Percentiles rank a stretch among this genome's conserved stretches.
These are phyloP conservation scores for Malaclemys terrapin DNA, from an alignment of 2,113 vertebrate species.

Conservation along the genomic window DNA sequence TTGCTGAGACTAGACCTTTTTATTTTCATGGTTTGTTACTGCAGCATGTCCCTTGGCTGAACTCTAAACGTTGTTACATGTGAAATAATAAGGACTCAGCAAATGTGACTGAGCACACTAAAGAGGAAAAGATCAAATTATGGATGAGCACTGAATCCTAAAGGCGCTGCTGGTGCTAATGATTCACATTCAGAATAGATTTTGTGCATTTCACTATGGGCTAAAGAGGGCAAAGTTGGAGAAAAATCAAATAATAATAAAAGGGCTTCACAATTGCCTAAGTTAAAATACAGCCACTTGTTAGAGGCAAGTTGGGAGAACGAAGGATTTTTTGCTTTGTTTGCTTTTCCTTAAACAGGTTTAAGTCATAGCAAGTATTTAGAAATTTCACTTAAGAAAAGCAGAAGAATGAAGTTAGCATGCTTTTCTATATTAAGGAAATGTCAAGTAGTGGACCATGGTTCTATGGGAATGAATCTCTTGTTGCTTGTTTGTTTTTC, in stretches of 20 bases:
- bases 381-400: rapidly evolving
- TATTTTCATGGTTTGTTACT: neutral
- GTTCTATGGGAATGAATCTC: neutral
- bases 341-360: rapidly evolving
- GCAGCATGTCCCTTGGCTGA: slow-evolving; percentile 38
- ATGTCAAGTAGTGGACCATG: neutral
- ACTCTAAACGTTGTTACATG: neutral
- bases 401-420: neutral
- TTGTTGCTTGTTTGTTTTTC: neutral
- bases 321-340: neutral
- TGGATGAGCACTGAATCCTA: neutral
- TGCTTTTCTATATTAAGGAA: neutral
- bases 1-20: neutral
- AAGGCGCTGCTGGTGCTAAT: neutral
- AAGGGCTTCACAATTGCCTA: neutral
- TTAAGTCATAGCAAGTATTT: neutral
- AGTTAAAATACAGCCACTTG: neutral
- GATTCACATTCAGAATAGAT: neutral
- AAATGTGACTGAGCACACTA: neutral
- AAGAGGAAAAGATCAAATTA: neutral
- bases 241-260: neutral
- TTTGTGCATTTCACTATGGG: neutral
- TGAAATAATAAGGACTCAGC: neutral
- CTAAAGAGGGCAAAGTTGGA: neutral
- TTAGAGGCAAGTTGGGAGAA: neutral